Percentiles rank a stretch among this genome's conserved stretches.
Conservation (phyloP, 1,140 invertebrate species). For the Tenebrio molitor region DNA sequence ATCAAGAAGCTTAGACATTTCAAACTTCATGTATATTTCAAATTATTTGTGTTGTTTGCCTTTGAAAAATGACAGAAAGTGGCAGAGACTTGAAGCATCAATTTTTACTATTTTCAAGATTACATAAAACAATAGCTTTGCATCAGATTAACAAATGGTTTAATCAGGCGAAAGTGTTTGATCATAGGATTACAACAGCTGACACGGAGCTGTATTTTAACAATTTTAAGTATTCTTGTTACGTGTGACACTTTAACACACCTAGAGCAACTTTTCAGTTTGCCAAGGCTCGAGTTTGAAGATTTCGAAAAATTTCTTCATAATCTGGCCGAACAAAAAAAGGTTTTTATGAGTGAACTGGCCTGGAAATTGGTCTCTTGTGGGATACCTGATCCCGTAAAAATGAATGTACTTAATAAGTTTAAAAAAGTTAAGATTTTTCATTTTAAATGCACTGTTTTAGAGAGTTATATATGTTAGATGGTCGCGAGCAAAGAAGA, state of each 20-base stretch:
- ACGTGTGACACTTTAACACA: not conserved
- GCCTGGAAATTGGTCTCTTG: not conserved
- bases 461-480: too few species aligned
- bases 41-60: not conserved
- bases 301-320: constrained; percentile 8
- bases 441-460: too few species aligned
- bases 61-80: not conserved
- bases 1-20: too few species aligned
- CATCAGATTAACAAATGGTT: constrained; percentile 9
- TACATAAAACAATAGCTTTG: not conserved
- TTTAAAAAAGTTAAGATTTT: too few species aligned
- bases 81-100: not conserved
- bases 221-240: constrained; percentile 1
- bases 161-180: not conserved
- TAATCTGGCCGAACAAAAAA: not conserved
- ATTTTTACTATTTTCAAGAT: not conserved
- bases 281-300: not conserved
- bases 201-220: not conserved
- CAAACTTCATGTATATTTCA: too few species aligned
- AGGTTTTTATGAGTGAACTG: not conserved
- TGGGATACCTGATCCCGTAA: not conserved
- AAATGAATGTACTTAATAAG: not conserved
- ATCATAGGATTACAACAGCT: not conserved
- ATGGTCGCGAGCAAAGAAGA: too few species aligned
- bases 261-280: not conserved